Base-by-base conservation (phyloP, 2,113 vertebrate genomes). In the Periophthalmus modestus region DNA sequence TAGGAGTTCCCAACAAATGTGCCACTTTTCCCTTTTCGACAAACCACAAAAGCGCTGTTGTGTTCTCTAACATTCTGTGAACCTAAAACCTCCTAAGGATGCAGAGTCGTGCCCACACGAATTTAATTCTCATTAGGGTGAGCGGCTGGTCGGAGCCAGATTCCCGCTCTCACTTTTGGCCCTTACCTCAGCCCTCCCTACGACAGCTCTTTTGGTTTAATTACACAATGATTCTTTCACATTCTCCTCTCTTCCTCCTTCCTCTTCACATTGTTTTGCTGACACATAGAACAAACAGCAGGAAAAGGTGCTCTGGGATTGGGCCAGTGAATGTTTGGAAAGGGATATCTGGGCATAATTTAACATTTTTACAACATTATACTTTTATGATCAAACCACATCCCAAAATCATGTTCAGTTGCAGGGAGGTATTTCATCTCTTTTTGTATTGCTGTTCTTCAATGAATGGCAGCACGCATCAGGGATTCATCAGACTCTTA, bases 211-310 rank as follows among this genome's bases (percentile, higher is more conserved):
- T 70, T 33, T 72, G 69, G 71, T 82, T 73, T 76, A 63, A 77
- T 78, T 68, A 34, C 77, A 81, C 78, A 82, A 72, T 72, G 77
- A 85, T 74, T 79, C 79, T 82, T 85, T 88, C 65, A 84, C 63
- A 71, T 62, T 50, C 65, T 72, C 71, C 23, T 50, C 72, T 82
- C 28, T n/a, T n/a, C n/a, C n/a, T 82, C 80, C 81, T 87, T 80
- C 80, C 67, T 78, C 46, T 63, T 69, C 52, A 67, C 73, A 78
- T 14, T 34, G 78, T 69, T 73, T 66, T 72, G 75, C 68, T 73
- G 47, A 78, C 74, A 83, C 62, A 59, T 43, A 50, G 12, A 69
- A 19, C 57, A 74, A 71, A 72, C 19, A 24, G 46, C 71, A 78
- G 83, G 77, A 79, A 82, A 69, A 79, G 39, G 71, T 76, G 78